Evolutionary conservation across 2,888 invertebrate species (phyloP), one percentile per base, ranked within the genome.

Genomic region (Clepsis dumicolana): DNA sequence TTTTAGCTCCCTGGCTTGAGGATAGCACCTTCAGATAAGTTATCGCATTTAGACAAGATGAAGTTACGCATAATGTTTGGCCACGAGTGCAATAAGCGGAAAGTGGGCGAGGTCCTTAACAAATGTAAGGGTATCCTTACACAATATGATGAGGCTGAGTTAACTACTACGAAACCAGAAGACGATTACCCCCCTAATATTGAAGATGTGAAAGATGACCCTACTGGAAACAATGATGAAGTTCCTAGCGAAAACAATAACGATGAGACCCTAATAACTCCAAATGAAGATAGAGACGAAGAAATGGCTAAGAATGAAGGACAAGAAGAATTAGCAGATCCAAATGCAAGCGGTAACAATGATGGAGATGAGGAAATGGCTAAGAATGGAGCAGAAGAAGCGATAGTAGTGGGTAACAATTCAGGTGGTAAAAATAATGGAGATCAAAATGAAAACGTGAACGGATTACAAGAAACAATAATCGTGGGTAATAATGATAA

Each of bases 11-110:
- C 86, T 12, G 89, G 89, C 0, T 72, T 88, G 16, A 4, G 76
- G 21, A 86, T 91, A 67, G 72, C 71, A 0, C 86, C 87, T 7
- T 80, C 86, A 1, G 72, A 80, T 1, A 75, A 72, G 2, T 72
- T 91, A 5, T 91, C 91, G 1, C 82, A 85, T 52, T 71, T 91
- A 1, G 91, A 91, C 63, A 79, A 82, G 64, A 83, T 87, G 87
- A 89, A 85, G 62, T 75, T 91, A 12, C 79, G 82, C 0, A 24
- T 86, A 3, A 72, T 82, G 25, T 91, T 86, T 67, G 85, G 83
- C 0, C 84, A 85, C 25, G 88, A 88, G 65, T 91, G 91, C 70
- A 88, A 90, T 52, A 87, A 81, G 64, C 79, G 89, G 1, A 82
- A 84, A 70, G 81, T 90, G 0, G 79, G 71, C 0, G 75, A 81